These are phyloP conservation scores for Leptopilina drosophilae DNA, from an alignment of 2,888 invertebrate species.

Conservation along the genomic window DNA sequence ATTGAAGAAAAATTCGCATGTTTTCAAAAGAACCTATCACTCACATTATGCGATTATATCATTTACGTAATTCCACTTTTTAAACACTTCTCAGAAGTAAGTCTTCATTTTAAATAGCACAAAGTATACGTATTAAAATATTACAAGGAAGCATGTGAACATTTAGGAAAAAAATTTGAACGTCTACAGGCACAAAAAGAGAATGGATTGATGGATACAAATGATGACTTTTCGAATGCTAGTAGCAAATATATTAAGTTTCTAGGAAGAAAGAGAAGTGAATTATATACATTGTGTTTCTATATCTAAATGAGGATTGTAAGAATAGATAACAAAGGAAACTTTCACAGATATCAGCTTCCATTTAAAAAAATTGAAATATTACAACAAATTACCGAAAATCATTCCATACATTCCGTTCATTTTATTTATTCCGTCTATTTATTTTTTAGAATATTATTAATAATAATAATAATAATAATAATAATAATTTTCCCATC, in stretches of 20 bases:
- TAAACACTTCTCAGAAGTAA: not conserved
- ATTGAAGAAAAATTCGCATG: too few species aligned
- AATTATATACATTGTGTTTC: conserved; percentile 32
- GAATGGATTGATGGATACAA: conserved; percentile 41
- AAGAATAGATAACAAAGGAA: not conserved
- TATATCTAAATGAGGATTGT: conserved; percentile 24
- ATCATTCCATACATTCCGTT: too few species aligned
- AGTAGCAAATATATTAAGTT: conserved; percentile 30
- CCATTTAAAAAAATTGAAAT: too few species aligned
- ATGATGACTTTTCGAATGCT: conserved; percentile 39
- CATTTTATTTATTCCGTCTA: too few species aligned
- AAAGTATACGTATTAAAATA: conserved; percentile 7
- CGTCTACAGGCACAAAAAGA: conserved; percentile 32
- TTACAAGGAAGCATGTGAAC: conserved; percentile 16
- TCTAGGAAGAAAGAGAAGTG: conserved; percentile 28
- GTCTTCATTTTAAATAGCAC: not conserved
- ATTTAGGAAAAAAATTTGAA: not conserved
- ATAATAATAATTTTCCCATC: too few species aligned
- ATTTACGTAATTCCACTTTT: conserved; percentile 6
- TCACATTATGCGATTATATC: not conserved
- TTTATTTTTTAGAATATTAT: too few species aligned
- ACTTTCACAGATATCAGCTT: conserved; percentile 16
- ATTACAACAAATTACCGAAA: not conserved
- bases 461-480: too few species aligned
- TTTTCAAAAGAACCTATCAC: not conserved